A percentile compares a stretch with the other conserved stretches of the same genome.
These are phyloP conservation scores for Hemaris fuciformis DNA, from an alignment of 2,888 invertebrate species.

Conservation along the genomic window DNA sequence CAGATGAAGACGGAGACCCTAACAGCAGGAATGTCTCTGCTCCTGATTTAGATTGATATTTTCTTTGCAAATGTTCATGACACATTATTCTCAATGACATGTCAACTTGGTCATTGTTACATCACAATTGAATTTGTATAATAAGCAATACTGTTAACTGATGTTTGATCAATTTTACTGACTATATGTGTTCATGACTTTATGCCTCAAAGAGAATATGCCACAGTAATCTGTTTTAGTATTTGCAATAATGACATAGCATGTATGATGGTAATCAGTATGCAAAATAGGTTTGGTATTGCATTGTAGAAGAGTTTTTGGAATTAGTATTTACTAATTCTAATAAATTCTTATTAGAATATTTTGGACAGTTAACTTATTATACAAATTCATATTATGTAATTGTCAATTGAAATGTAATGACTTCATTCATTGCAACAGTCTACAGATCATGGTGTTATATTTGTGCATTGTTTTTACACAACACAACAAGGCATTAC, in stretches of 20 bases:
- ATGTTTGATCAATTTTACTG: background rate
- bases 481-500: background rate
- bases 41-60: constrained; percentile 76
- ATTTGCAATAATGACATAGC: background rate
- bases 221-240: background rate
- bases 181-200: background rate
- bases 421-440: background rate
- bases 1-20: constrained; percentile 81
- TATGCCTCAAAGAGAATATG: background rate
- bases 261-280: background rate
- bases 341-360: background rate
- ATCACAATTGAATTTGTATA: constrained; percentile 7
- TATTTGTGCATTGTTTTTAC: background rate
- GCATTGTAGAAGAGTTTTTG: background rate
- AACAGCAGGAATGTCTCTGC: constrained; percentile 48
- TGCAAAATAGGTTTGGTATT: background rate
- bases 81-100: constrained; percentile 33
- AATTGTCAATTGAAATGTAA: background rate
- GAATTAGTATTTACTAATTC: no score
- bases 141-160: background rate
- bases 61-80: constrained; percentile 26
- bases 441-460: background rate
- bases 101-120: constrained; percentile 30
- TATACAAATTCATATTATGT: background rate
- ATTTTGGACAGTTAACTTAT: background rate